Base-by-base conservation (phyloP, 2,797 vertebrate species). In the Xerus rutilus region DNA sequence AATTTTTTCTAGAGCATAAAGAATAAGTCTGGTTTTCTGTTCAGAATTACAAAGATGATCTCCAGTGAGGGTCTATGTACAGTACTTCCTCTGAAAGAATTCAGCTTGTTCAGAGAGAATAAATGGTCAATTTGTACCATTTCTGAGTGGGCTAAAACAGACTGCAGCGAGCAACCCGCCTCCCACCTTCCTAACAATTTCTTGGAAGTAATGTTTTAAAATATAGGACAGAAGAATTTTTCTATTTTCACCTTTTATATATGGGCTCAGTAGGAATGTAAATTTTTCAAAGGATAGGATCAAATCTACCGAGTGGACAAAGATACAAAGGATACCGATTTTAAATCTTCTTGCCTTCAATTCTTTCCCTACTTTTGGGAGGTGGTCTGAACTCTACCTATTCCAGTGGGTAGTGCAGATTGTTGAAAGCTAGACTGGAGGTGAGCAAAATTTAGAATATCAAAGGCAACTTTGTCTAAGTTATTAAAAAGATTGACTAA, bases 1-100 rank as follows among this genome's bases (percentile, higher is more conserved):
- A 82, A 2, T 70, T 93, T 85, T 85, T 96, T 83, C 25, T 83
- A 72, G 57, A 84, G 23, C 30, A 92, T n/a, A 89, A 74, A 95
- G 7, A 35, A 39, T 82, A 14, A 77, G 54, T 81, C 69, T 92
- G 4, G 1, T 39, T 85, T 90, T 81, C 89, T 74, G 8, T 32
- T 91, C 11, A 69, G 35, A 92, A 59, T 28, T 28, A 47, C 91
- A 14, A 88, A 47, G 45, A 72, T 94, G 32, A 65, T 94, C 35
- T 87, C 45, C 39, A 76, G 35, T 45, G 49, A 84, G 54, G 15
- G 18, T 81, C 21, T 90, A 3, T 17, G 17, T 20, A 35, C 2
- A 88, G 10, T 72, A 57, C 28, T 64, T 86, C 59, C 70, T 62
- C 5, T 25, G 73, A 93, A 89, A 90, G 49, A 67, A 65, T 95